phyloP scores from a whole-genome alignment of 2,797 vertebrate species.

The Cottoperca gobio region DNA sequence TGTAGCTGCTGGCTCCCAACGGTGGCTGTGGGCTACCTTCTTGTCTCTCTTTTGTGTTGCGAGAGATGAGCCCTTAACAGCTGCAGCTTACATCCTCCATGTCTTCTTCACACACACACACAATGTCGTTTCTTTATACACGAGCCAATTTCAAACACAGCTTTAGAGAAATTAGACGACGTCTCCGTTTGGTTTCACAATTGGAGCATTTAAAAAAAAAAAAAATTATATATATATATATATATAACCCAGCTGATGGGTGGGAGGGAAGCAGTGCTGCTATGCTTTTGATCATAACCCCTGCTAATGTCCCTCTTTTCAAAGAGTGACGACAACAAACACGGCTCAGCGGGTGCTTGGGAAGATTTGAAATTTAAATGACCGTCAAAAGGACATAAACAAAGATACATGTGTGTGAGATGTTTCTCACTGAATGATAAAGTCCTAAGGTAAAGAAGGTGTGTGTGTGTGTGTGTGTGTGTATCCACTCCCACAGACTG shows the following conservation, averaged over 20 bases:
- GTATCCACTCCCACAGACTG: neutral
- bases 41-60: constrained; percentile 62
- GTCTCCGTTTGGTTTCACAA: constrained; percentile 59
- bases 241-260: constrained; percentile 44
- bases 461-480: neutral
- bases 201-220: constrained; percentile 24
- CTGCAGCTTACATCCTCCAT: constrained; percentile 70
- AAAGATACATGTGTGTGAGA: neutral
- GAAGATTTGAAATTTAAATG: constrained; percentile 36
- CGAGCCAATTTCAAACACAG: constrained; percentile 69
- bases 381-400: constrained; percentile 22
- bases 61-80: constrained; percentile 71
- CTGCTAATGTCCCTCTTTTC: constrained; percentile 45
- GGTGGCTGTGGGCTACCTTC: constrained; percentile 62
- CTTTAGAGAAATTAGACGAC: constrained; percentile 72
- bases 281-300: constrained; percentile 56
- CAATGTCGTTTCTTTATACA: constrained; percentile 45
- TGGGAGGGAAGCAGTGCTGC: constrained; percentile 44
- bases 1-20: constrained; percentile 59
- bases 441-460: constrained; percentile 27
- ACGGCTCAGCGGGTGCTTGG: constrained; percentile 17
- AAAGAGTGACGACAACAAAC: constrained; percentile 19
- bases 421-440: constrained; percentile 23
- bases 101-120: constrained; percentile 40
- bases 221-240: no score